Percentiles rank a stretch among this genome's conserved stretches.
Conservation (phyloP, 2,888 invertebrate species). For the Drosophila putrida region DNA sequence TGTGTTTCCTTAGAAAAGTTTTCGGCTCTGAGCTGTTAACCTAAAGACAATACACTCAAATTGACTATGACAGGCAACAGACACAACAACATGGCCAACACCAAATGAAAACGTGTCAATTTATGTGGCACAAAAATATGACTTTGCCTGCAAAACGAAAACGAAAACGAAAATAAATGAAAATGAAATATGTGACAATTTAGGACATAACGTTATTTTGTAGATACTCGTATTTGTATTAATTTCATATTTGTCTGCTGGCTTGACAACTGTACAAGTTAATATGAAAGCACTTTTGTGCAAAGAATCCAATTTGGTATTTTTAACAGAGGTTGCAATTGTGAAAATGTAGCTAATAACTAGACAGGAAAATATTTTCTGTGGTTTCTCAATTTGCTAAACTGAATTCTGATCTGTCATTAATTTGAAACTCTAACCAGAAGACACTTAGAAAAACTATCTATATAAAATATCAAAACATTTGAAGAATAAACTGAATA, state of each 20-base stretch:
- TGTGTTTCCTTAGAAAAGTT: constrained; percentile 18
- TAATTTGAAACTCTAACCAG: neutral
- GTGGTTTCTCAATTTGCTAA: no score
- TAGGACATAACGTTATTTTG: constrained; percentile 7
- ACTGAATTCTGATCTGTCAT: neutral
- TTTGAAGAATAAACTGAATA: no score
- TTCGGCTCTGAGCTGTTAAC: neutral
- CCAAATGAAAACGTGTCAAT: constrained; percentile 60
- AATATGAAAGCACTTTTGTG: neutral
- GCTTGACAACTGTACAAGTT: constrained; percentile 16
- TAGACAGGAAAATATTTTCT: no score
- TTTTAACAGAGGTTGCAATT: no score
- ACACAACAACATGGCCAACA: constrained; percentile 13
- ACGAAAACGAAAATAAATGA: constrained; percentile 3
- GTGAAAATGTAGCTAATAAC: no score
- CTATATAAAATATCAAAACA: no score
- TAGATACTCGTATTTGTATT: constrained; percentile 6
- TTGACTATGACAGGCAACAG: constrained; percentile 30
- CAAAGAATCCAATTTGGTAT: neutral
- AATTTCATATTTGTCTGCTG: constrained; percentile 17
- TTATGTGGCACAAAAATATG: constrained; percentile 46
- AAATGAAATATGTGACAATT: constrained; percentile 29
- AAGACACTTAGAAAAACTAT: no score
- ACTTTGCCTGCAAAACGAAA: constrained; percentile 11
- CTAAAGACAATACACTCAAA: constrained; percentile 24